phyloP scores from a whole-genome alignment of 2,797 vertebrate species.

The Rhinogobio ventralis region DNA sequence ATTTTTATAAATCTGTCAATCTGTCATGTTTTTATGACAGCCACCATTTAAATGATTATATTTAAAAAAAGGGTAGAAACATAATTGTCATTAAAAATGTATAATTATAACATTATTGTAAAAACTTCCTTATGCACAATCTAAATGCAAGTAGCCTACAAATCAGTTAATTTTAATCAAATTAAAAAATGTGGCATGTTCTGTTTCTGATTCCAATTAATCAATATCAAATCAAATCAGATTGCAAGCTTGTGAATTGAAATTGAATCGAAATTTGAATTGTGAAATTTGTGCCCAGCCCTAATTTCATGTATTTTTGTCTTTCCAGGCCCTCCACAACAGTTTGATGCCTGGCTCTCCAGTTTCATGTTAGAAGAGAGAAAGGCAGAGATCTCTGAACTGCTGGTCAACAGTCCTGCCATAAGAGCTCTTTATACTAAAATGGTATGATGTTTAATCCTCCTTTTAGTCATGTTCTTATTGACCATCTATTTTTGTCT shows the following conservation, averaged over 20 bases:
- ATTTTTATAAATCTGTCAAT: no score
- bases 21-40: no score
- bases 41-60: no score
- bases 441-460: constrained; percentile 82
- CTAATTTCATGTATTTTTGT: constrained; percentile 33
- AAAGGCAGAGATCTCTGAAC: constrained; percentile 91
- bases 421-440: constrained; percentile 95
- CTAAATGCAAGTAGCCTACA: no score
- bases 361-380: constrained; percentile 88
- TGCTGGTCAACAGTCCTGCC: constrained; percentile 92
- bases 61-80: no score
- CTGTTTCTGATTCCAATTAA: background rate
- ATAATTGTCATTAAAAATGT: no score
- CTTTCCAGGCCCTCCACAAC: constrained; percentile 85
- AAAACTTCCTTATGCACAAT: no score
- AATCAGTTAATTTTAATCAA: no score
- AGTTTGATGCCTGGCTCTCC: constrained; percentile 91
- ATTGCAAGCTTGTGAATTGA: background rate
- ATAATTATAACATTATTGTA: no score
- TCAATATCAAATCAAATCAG: background rate
- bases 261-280: background rate
- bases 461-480: background rate
- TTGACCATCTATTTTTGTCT: background rate
- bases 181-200: no score
- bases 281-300: background rate